These are phyloP conservation scores for Ladona fulva DNA, from an alignment of 1,140 invertebrate species.

Conservation along the genomic window DNA sequence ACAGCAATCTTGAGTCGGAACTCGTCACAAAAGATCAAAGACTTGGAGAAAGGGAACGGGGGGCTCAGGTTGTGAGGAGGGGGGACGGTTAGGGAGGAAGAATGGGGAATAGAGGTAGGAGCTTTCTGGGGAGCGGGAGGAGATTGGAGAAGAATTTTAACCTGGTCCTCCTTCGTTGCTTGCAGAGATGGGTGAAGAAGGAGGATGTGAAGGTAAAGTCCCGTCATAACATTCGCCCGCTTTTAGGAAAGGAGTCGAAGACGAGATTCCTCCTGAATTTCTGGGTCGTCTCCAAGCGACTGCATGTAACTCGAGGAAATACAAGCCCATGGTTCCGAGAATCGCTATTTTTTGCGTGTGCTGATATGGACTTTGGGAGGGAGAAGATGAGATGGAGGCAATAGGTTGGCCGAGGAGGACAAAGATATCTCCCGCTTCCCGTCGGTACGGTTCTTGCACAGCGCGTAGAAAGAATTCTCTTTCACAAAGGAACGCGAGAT, in stretches of 20 bases:
- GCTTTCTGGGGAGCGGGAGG: background rate
- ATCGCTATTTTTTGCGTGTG: background rate
- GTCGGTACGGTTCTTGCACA: too few relatives aligned
- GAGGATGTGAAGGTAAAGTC: too few relatives aligned
- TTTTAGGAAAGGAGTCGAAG: too few relatives aligned
- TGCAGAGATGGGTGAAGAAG: too few relatives aligned
- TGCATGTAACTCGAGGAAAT: background rate
- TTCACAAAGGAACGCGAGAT: background rate
- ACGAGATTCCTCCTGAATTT: background rate
- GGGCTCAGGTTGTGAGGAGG: background rate
- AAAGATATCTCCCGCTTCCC: background rate
- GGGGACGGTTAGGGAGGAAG: background rate
- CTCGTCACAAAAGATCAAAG: slow-evolving; percentile 9
- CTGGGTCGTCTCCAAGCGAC: background rate
- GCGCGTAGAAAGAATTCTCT: too few relatives aligned
- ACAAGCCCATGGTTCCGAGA: background rate
- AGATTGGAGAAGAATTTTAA: background rate
- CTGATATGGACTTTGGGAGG: background rate
- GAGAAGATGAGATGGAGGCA: background rate
- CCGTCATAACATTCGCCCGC: too few relatives aligned
- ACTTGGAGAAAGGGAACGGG: background rate
- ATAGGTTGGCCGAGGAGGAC: background rate
- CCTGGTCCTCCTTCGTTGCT: too few relatives aligned
- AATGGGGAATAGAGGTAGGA: background rate
- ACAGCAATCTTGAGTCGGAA: slow-evolving; percentile 3